Conservation (phyloP, 2,113 vertebrate species). For the Pyxicephalus adspersus region DNA sequence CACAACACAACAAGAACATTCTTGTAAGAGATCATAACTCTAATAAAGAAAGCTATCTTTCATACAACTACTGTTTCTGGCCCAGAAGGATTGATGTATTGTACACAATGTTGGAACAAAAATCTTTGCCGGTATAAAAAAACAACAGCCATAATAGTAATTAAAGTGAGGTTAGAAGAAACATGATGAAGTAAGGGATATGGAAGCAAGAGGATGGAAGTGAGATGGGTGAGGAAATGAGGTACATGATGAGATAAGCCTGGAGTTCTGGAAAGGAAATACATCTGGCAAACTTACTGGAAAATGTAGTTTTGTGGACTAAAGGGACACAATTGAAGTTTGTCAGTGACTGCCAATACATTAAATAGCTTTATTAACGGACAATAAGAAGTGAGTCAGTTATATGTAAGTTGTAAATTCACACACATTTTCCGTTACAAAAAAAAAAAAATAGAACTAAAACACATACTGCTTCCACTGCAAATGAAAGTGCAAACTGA, state of each 20-base stretch:
- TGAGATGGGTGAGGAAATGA: slow-evolving; percentile 47
- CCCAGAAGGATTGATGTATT: slow-evolving; percentile 24
- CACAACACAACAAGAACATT: slow-evolving; percentile 23
- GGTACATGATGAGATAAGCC: slow-evolving; percentile 48
- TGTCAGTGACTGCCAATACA: slow-evolving; percentile 47
- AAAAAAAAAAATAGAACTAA: not conserved
- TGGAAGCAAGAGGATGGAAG: slow-evolving; percentile 42
- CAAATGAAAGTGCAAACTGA: not conserved
- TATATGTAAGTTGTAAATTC: slow-evolving; percentile 21
- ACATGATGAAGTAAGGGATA: slow-evolving; percentile 42
- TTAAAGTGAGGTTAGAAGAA: slow-evolving; percentile 48
- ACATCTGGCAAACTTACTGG: slow-evolving; percentile 19
- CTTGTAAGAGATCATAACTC: slow-evolving; percentile 5
- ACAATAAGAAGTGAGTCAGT: slow-evolving; percentile 35
- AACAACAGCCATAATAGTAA: slow-evolving; percentile 13
- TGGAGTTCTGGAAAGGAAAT: slow-evolving; percentile 34
- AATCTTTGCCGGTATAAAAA: slow-evolving; percentile 20
- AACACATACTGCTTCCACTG: not conserved
- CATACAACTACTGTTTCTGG: slow-evolving; percentile 29
- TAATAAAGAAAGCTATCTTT: slow-evolving; percentile 17
- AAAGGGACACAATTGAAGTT: slow-evolving; percentile 46
- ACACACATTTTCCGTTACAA: slow-evolving; percentile 5
- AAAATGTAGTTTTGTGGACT: slow-evolving; percentile 41
- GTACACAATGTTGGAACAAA: not conserved
- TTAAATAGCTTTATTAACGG: slow-evolving; percentile 23